Evolutionary conservation across 2,113 vertebrate species (phyloP).

Genomic region (Patagioenas fasciata): DNA sequence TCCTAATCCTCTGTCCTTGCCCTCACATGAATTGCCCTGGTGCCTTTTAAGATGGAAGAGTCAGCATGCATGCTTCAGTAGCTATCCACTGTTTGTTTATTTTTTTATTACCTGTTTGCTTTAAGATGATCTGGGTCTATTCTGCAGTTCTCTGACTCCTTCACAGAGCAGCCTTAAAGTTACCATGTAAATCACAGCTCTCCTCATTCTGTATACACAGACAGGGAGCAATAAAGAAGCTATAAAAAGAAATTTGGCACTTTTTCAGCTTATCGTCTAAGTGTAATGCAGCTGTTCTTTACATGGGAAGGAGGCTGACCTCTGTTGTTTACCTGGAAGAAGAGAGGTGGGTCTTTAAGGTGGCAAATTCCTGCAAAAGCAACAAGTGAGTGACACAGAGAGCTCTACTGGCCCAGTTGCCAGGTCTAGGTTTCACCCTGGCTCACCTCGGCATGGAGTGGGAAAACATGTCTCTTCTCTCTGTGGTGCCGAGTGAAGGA

Average conservation of each 20-base stretch:
- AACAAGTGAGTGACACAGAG: neutral
- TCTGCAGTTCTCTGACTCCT: neutral
- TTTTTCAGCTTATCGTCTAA: slow-evolving; percentile 31
- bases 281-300: neutral
- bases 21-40: accelerated
- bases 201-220: slow-evolving; percentile 10
- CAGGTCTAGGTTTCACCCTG: slow-evolving; percentile 45
- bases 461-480: slow-evolving; percentile 40
- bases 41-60: neutral
- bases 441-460: slow-evolving; percentile 10
- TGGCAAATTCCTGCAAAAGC: slow-evolving; percentile 26
- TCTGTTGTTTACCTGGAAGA: slow-evolving; percentile 26
- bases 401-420: neutral
- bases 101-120: slow-evolving; percentile 26
- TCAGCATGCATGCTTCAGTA: neutral
- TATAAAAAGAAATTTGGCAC: slow-evolving; percentile 56
- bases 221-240: slow-evolving; percentile 51
- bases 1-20: neutral
- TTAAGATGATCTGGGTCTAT: neutral
- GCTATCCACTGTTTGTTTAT: neutral
- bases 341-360: neutral
- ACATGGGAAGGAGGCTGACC: slow-evolving; percentile 27
- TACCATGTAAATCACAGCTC: neutral
- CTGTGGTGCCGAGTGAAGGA: neutral
- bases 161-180: neutral